A percentile compares a stretch with the other conserved stretches of the same genome.
Conservation (phyloP, 2,797 vertebrate species). For the Acanthiza pusilla region DNA sequence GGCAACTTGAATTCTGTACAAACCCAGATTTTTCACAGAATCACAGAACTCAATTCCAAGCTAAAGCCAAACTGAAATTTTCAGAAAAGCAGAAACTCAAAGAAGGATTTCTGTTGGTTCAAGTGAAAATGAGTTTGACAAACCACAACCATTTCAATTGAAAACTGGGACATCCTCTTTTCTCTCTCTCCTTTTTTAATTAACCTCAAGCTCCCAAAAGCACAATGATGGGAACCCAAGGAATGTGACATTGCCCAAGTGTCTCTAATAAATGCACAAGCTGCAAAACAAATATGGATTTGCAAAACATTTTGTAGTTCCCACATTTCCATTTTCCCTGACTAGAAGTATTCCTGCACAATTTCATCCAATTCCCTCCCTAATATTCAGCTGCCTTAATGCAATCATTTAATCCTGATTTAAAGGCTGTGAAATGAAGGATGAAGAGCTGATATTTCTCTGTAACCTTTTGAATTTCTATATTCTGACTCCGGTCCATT, state of each 20-base stretch:
- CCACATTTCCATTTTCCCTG: constrained; percentile 5
- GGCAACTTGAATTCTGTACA: background rate
- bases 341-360: background rate
- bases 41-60: background rate
- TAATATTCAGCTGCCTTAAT: constrained; percentile 7
- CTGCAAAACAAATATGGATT: constrained; percentile 12
- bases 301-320: constrained; percentile 9
- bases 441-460: constrained; percentile 44
- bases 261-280: constrained; percentile 27
- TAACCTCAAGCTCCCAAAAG: constrained; percentile 17
- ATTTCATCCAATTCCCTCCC: constrained; percentile 26
- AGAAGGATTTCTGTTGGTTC: background rate
- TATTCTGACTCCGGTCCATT: constrained; percentile 35
- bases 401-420: constrained; percentile 31
- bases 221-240: background rate
- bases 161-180: background rate
- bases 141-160: background rate
- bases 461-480: constrained; percentile 42
- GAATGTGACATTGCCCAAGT: background rate
- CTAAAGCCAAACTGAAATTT: background rate
- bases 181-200: background rate
- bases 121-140: background rate
- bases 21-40: background rate
- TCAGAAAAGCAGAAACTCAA: background rate
- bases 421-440: constrained; percentile 50